Evolutionary conservation across 2,113 vertebrate genomes (phyloP).

Genomic region (Pyrgilauda ruficollis): DNA sequence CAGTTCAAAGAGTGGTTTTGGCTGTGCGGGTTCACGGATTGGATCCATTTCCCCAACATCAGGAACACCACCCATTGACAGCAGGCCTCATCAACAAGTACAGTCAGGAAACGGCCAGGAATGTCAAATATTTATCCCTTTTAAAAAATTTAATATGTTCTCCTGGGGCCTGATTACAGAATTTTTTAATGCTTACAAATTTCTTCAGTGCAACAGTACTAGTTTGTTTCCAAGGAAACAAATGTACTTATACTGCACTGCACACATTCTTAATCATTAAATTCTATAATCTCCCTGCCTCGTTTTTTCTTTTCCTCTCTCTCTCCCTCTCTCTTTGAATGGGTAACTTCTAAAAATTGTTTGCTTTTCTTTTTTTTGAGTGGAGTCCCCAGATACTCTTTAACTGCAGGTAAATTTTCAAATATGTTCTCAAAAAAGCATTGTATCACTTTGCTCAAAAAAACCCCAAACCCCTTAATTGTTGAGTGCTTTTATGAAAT

Average conservation of each 20-base stretch:
- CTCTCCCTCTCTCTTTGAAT: slow-evolving; percentile 31
- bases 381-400: slow-evolving; percentile 65
- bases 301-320: neutral
- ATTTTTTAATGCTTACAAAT: slow-evolving; percentile 78
- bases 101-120: slow-evolving; percentile 62
- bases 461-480: neutral
- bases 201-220: slow-evolving; percentile 69
- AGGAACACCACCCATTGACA: slow-evolving; percentile 51
- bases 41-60: neutral
- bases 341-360: slow-evolving; percentile 63
- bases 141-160: slow-evolving; percentile 74
- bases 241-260: slow-evolving; percentile 65
- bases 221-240: slow-evolving; percentile 80
- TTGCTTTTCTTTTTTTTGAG: neutral
- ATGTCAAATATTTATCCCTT: slow-evolving; percentile 77
- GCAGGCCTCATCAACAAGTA: slow-evolving; percentile 53
- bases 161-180: slow-evolving; percentile 75
- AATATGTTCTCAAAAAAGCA: slow-evolving; percentile 44
- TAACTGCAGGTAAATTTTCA: slow-evolving; percentile 68
- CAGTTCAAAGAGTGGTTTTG: neutral
- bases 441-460: slow-evolving; percentile 35
- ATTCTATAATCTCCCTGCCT: slow-evolving; percentile 66
- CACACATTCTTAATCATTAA: slow-evolving; percentile 72
- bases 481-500: slow-evolving; percentile 41
- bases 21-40: neutral